Conservation (phyloP, 2,797 vertebrate genomes). For the Propithecus deckenii region DNA sequence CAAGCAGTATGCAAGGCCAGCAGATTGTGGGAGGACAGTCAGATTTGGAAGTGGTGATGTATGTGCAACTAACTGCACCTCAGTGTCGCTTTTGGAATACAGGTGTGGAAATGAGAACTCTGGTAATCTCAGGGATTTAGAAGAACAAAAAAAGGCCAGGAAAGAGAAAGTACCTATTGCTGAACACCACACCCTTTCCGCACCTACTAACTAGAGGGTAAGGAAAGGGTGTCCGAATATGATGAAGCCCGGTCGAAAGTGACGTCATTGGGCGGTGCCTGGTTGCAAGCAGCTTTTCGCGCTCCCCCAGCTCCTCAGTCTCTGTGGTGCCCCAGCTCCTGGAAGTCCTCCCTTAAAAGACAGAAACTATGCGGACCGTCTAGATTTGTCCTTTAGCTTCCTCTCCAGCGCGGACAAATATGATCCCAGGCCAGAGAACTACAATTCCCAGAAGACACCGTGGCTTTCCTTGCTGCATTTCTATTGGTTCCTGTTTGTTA, state of each 20-base stretch:
- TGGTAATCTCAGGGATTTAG: neutral
- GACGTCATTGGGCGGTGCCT: constrained; percentile 2
- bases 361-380: neutral
- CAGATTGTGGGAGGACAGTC: neutral
- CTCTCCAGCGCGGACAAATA: neutral
- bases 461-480: neutral
- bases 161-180: neutral
- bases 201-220: neutral
- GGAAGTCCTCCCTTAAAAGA: neutral
- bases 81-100: neutral
- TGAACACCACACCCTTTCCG: neutral
- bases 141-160: neutral
- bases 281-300: neutral
- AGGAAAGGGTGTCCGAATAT: constrained; percentile 1
- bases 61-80: neutral
- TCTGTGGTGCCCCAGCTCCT: neutral
- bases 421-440: constrained; percentile 23
- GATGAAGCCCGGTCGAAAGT: neutral
- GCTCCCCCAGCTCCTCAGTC: neutral
- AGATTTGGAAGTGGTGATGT: neutral
- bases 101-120: constrained; percentile 5
- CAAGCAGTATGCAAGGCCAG: neutral
- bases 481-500: constrained; percentile 35
- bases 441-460: constrained; percentile 66
- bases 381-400: neutral